phyloP scores from a whole-genome alignment of 2,113 vertebrate species.

The Sprattus sprattus region DNA sequence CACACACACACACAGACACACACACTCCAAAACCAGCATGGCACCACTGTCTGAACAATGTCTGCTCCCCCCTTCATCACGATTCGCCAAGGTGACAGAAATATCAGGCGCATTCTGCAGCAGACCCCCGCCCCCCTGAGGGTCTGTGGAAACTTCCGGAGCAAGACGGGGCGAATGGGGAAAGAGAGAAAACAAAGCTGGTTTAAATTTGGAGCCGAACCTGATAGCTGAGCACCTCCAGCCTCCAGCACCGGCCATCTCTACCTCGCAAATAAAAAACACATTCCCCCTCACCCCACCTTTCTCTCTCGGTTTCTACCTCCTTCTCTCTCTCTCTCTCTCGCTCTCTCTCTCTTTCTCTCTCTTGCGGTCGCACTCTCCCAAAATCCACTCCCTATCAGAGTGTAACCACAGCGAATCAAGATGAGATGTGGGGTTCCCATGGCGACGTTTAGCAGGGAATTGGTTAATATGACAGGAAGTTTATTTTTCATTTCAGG shows the following conservation, averaged over 20 bases:
- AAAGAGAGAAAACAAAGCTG: constrained; percentile 57
- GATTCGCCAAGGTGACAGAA: constrained; percentile 43
- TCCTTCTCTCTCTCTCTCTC: background rate
- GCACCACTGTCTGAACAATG: background rate
- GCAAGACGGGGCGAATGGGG: constrained; percentile 36
- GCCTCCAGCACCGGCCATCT: constrained; percentile 48
- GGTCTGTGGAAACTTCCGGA: constrained; percentile 44
- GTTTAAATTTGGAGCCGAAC: constrained; percentile 52
- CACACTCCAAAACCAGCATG: background rate
- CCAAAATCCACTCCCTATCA: constrained; percentile 39
- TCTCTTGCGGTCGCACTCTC: background rate
- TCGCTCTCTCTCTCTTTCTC: background rate
- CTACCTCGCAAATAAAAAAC: constrained; percentile 64
- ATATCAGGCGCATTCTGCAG: constrained; percentile 40
- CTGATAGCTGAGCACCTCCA: constrained; percentile 53
- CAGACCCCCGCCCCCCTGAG: background rate
- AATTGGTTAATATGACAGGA: background rate
- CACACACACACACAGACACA: background rate
- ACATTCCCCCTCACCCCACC: constrained; percentile 49
- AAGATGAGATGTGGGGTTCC: constrained; percentile 44
- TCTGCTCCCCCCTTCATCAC: background rate
- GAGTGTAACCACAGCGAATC: constrained; percentile 32
- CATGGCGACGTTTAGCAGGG: background rate
- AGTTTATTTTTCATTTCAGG: constrained; percentile 3
- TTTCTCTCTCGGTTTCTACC: background rate